phyloP scores from a whole-genome alignment of 2,888 invertebrate species.

The Chironomus riparius region DNA sequence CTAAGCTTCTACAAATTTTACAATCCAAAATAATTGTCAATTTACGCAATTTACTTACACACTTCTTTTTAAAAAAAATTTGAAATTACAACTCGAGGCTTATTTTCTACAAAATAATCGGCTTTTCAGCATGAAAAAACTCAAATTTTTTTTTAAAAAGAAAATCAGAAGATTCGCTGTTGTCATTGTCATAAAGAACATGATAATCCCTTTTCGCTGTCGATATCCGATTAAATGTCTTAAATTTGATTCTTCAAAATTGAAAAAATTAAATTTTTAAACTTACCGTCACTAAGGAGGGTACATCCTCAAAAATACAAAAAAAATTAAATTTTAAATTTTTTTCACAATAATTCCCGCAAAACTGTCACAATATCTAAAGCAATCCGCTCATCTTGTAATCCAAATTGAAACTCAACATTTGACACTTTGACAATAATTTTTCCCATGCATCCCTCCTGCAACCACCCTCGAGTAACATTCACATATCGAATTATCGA shows the following conservation, averaged over 20 bases:
- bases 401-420: not conserved
- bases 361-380: not conserved
- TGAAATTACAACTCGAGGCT: not conserved
- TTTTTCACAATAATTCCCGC: not conserved
- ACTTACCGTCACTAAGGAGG: too few relatives aligned
- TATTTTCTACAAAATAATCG: not conserved
- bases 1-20: not conserved
- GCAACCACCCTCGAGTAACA: not conserved
- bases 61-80: not conserved
- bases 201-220: not conserved
- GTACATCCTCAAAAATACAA: too few relatives aligned
- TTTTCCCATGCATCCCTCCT: not conserved
- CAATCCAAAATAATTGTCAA: not conserved
- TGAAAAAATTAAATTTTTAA: not conserved
- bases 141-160: not conserved
- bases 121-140: not conserved
- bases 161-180: not conserved
- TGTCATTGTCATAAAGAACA: not conserved
- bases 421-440: not conserved
- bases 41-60: not conserved
- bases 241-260: conserved; percentile 13
- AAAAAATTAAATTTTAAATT: not conserved
- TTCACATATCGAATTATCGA: too few relatives aligned
- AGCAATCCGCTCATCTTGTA: not conserved
- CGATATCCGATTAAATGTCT: conserved; percentile 15